These are phyloP conservation scores for Diabrotica virgifera DNA, from an alignment of 1,140 invertebrate genomes.

Conservation along the genomic window DNA sequence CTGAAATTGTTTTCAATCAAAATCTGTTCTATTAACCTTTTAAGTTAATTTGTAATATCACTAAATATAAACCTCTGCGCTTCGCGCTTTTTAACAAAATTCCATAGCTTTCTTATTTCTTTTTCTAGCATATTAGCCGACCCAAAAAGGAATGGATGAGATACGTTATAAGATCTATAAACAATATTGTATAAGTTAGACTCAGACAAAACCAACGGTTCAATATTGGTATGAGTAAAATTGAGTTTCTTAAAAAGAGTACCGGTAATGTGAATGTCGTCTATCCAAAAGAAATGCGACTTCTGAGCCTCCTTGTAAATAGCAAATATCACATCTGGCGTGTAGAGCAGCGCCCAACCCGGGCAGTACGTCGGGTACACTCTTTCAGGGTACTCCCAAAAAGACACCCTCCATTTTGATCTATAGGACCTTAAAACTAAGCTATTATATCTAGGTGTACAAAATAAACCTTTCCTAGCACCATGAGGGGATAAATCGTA, in stretches of 20 bases:
- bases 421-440: constrained; percentile 60
- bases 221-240: constrained; percentile 53
- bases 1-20: too few species aligned
- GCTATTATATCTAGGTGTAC: constrained; percentile 51
- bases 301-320: constrained; percentile 64
- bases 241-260: constrained; percentile 62
- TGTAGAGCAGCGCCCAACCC: constrained; percentile 74
- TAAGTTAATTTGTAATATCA: not conserved
- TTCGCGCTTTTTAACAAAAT: constrained; percentile 22
- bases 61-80: constrained; percentile 24
- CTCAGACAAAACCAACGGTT: constrained; percentile 38
- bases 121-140: constrained; percentile 32
- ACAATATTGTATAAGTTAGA: constrained; percentile 21
- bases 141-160: constrained; percentile 36
- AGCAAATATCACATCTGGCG: constrained; percentile 64
- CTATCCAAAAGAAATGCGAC: constrained; percentile 78
- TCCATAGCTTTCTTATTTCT: constrained; percentile 37
- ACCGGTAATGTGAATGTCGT: constrained; percentile 80
- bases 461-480: constrained; percentile 59
- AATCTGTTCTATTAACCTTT: not conserved
- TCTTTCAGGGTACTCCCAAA: constrained; percentile 60
- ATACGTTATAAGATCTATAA: constrained; percentile 20
- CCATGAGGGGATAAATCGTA: constrained; percentile 56
- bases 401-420: constrained; percentile 77
- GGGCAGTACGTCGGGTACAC: constrained; percentile 67